A percentile compares a stretch with the other conserved stretches of the same genome.
Conservation (phyloP, 2,113 vertebrate species). For the Mohoua ochrocephala region DNA sequence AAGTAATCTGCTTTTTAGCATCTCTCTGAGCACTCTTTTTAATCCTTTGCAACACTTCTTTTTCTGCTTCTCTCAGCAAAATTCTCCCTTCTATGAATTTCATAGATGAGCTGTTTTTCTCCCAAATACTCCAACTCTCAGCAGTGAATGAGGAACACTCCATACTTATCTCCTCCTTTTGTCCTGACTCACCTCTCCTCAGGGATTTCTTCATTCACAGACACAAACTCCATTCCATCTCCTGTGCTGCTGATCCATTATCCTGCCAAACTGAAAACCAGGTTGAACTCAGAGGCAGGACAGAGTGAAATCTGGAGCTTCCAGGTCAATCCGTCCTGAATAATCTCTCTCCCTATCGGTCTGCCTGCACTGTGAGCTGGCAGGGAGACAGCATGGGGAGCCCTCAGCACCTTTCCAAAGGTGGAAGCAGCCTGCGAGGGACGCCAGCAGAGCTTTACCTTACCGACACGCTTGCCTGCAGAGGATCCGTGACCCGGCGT, state of each 20-base stretch:
- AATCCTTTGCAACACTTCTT: background rate
- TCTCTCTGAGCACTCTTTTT: background rate
- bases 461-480: rapidly evolving
- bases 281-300: background rate
- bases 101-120: background rate
- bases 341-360: rapidly evolving
- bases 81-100: background rate
- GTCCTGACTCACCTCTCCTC: background rate
- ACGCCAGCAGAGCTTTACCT: rapidly evolving
- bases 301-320: background rate
- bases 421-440: background rate
- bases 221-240: background rate
- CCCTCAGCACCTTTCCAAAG: background rate
- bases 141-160: background rate
- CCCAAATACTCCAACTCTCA: background rate
- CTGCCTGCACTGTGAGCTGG: background rate
- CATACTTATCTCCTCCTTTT: background rate
- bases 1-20: background rate
- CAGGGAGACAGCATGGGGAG: background rate
- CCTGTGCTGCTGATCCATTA: background rate
- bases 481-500: rapidly evolving
- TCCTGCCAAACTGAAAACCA: background rate
- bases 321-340: rapidly evolving
- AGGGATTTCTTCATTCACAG: background rate
- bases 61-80: background rate